Evolutionary conservation across 2,888 invertebrate species (phyloP), one percentile per base, ranked within the genome.

Genomic region (Lasioglossum zephyrum): DNA sequence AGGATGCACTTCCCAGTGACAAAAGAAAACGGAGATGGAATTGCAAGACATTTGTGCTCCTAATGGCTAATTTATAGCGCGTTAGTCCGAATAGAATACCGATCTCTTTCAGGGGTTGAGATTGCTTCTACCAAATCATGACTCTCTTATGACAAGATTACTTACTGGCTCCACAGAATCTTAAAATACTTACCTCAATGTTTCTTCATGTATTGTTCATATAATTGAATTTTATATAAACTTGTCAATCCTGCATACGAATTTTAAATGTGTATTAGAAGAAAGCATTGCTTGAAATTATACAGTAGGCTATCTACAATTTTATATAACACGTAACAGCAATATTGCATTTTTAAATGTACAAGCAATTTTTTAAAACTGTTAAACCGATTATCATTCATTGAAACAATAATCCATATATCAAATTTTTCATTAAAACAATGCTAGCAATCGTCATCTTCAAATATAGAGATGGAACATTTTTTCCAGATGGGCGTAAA

Each of bases 1-100:
- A 83, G 88, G 87, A 92, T 89, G 91, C 91, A 92, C 91, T 93
- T 91, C 88, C 85, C 90, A 83, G 86, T 86, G 84, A 87, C 87
- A 87, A 89, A 90, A 88, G 88, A 90, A 88, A 90, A 85, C 80
- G 66, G 77, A 31, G 66, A 69, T 49, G 78, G 49, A 63, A 76
- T 84, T 53, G 66, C 31, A 70, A 82, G 79, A 83, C 79, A 81
- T 77, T 88, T 73, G 31, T 63, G 63, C 77, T 74, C 74, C 74
- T 84, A 81, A 85, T 81, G 80, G 73, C 63, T 79, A 84, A 87
- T 87, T 87, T 87, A 87, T 87, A 81, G 73, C 76, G 57, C 83
- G 72, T 72, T 80, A 76, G 76, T 75, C 57, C 53, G 69, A 79
- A 70, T 63, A 53, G 86, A 83, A 79, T 49, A 44, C 22, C 76